Base-by-base conservation (phyloP, 2,888 invertebrate genomes). In the Norana najaformis region DNA sequence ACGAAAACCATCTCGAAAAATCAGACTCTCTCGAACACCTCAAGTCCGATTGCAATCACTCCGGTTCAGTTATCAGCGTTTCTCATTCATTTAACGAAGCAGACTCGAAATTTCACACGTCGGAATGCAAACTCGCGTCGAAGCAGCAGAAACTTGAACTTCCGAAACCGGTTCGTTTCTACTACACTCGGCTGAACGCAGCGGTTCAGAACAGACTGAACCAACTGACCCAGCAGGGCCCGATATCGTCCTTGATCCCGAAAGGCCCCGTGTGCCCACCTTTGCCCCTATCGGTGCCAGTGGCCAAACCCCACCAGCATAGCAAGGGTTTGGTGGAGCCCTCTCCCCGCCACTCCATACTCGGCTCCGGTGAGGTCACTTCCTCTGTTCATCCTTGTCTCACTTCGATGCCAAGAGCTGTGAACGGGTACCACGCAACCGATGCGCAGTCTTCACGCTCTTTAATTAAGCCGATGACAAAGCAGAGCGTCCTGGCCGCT, bases 131-230 rank as follows among this genome's bases (percentile, higher is more conserved):
- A n/a, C 11, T 69, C 69, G 11, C 8, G 69, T 69, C 69, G 30
- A 69, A 69, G n/a, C 30, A 69, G n/a, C 69, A 30, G n/a, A n/a
- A n/a, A n/a, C 41, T 41, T 18, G 8, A 1, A 41, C 69, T n/a
- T 69, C 69, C 69, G n/a, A n/a, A n/a, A n/a, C n/a, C n/a, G n/a
- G 69, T 69, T 69, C 69, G 30, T n/a, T n/a, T 69, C 69, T 69
- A 69, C n/a, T 69, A 69, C 69, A 69, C 69, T n/a, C 69, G 69
- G 0, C 30, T n/a, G 30, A 69, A 69, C 69, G 69, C 69, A 69
- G 30, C 30, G 3, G 69, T 69, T 1, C 69, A 69, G 69, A 13
- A n/a, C 3, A 69, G 69, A 69, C n/a, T n/a, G 30, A 16, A n/a
- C 69, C 69, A 69, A 11, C 23, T 47, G 47, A 47, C 20, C 47